Percentiles rank a stretch among this genome's conserved stretches.
Evolutionary conservation across 2,113 vertebrate genomes (phyloP).

Genomic region (Lampris incognitus): DNA sequence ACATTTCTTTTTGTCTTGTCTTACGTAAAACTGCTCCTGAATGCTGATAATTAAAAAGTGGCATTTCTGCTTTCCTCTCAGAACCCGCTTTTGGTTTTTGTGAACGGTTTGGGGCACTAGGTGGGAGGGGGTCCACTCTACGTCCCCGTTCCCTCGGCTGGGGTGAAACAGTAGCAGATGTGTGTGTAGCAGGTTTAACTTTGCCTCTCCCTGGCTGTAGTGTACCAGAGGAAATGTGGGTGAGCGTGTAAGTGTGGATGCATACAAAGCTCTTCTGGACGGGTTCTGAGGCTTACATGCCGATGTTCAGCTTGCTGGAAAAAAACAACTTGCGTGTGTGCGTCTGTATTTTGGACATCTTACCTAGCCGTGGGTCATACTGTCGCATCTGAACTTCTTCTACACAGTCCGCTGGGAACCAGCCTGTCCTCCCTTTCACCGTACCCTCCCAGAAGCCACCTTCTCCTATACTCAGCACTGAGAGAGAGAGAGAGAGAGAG

Average conservation of each 20-base stretch:
- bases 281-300: too few relatives aligned
- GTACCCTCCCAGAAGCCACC: constrained; percentile 98
- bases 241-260: neutral
- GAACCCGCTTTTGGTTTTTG: too few relatives aligned
- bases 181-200: neutral
- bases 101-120: too few relatives aligned
- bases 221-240: neutral
- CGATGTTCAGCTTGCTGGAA: too few relatives aligned
- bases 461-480: constrained; percentile 98
- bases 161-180: neutral
- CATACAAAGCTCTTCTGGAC: too few relatives aligned
- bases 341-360: constrained; percentile 55
- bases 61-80: too few relatives aligned
- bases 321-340: constrained; percentile 1
- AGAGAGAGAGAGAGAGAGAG: constrained; percentile 42
- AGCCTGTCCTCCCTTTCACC: constrained; percentile 96
- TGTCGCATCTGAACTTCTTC: constrained; percentile 99
- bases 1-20: too few relatives aligned
- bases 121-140: too few relatives aligned
- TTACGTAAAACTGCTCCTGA: too few relatives aligned
- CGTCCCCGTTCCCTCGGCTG: too few relatives aligned
- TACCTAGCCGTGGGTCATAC: constrained; percentile 91
- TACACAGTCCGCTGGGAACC: constrained; percentile 98
- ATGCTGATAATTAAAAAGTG: too few relatives aligned
- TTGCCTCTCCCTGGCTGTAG: neutral